These are phyloP conservation scores for Argyra leucocephala DNA, from an alignment of 2,888 invertebrate species.

Conservation along the genomic window DNA sequence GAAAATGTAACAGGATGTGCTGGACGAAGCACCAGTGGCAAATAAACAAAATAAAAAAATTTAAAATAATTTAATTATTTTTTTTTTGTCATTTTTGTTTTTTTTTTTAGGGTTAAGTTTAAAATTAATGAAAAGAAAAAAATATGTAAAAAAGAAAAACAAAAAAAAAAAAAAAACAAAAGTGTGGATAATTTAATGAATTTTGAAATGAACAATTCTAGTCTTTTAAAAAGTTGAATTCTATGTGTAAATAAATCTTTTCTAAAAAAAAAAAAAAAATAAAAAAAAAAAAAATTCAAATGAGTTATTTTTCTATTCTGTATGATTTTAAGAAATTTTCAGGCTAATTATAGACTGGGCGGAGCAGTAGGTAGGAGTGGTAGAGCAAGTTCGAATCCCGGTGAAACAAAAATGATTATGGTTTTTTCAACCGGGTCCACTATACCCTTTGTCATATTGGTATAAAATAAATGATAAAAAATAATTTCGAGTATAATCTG, in stretches of 20 bases:
- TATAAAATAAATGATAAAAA: too few species aligned
- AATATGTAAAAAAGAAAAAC: neutral
- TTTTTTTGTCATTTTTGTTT: too few species aligned
- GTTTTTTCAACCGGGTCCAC: too few species aligned
- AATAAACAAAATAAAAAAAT: neutral
- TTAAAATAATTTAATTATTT: neutral
- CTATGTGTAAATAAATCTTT: neutral
- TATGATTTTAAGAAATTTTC: too few species aligned
- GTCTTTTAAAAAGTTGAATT: neutral
- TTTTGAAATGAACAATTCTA: neutral
- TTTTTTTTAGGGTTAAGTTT: neutral
- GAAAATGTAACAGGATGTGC: constrained; percentile 67
- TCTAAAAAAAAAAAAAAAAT: neutral
- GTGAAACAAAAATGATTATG: too few species aligned
- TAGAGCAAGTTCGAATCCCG: too few species aligned
- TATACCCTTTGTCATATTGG: too few species aligned
- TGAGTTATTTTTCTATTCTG: too few species aligned
- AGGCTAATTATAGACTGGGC: too few species aligned
- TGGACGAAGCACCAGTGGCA: constrained; percentile 11
- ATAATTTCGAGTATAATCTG: too few species aligned
- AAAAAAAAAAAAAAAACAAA: neutral
- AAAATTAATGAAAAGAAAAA: neutral
- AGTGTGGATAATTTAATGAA: neutral
- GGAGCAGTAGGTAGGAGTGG: too few species aligned
- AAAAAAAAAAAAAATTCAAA: too few species aligned